Conservation (phyloP, 2,888 invertebrate genomes). For the Seira musarum region DNA sequence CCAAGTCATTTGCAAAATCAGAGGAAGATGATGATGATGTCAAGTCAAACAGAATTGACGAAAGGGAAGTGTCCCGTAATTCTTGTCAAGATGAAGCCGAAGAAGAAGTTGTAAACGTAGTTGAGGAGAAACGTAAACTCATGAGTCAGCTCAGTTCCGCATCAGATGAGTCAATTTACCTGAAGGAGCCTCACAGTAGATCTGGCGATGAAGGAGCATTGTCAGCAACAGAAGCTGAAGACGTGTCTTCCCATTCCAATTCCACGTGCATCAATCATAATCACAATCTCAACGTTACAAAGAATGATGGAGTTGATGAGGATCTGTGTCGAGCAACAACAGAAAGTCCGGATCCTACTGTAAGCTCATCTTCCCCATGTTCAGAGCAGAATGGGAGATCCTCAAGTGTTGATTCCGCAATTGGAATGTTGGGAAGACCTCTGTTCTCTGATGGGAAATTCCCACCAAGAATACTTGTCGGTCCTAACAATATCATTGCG, state of each 20-base stretch:
- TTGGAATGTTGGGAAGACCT: slow-evolving; percentile 48
- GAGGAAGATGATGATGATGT: neutral
- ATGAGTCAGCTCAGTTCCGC: slow-evolving; percentile 52
- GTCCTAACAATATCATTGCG: slow-evolving; percentile 60
- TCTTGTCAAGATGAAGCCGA: neutral
- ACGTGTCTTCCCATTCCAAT: neutral
- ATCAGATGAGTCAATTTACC: slow-evolving; percentile 55
- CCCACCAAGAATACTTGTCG: slow-evolving; percentile 60
- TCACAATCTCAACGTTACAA: slow-evolving; percentile 14
- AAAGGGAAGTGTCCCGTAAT: neutral
- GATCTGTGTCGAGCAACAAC: slow-evolving; percentile 6
- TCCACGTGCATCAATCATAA: slow-evolving; percentile 25
- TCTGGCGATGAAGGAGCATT: slow-evolving; percentile 47
- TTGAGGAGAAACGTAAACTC: slow-evolving; percentile 31
- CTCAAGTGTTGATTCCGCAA: slow-evolving; percentile 55
- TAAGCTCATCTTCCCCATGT: slow-evolving; percentile 28
- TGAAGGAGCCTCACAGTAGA: slow-evolving; percentile 44
- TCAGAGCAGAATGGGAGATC: slow-evolving; percentile 49
- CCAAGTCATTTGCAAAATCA: too few relatives aligned
- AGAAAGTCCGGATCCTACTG: slow-evolving; percentile 20
- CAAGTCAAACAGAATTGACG: neutral
- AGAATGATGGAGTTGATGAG: slow-evolving; percentile 12
- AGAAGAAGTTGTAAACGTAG: neutral
- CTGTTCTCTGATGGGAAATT: slow-evolving; percentile 49
- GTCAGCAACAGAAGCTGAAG: slow-evolving; percentile 33